Evolutionary conservation across 2,888 invertebrate genomes (phyloP), one percentile per base, ranked within the genome.

Genomic region (Anagyrus pseudococci): DNA sequence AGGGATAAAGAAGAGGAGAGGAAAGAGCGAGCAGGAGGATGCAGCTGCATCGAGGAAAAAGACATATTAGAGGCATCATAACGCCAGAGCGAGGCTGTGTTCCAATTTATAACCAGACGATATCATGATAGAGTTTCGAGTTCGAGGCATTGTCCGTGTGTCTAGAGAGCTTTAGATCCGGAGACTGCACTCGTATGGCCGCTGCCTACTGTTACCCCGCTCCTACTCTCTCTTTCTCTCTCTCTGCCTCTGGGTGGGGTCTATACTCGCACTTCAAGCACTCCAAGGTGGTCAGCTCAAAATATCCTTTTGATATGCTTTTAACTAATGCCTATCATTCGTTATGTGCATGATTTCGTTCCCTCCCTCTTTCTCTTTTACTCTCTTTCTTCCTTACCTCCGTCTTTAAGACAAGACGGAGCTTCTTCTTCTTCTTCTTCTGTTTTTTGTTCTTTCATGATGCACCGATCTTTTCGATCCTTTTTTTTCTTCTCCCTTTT

Each of bases 1-100:
- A 20, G 29, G n/a, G 40, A 15, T 10, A 23, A 19, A 10, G 56
- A 29, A 23, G 13, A 41, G 8, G 26, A 10, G 29, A 20, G 52
- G 26, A 46, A n/a, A 25, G 22, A 8, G 33, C 13, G 33, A 15
- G 33, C 2, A 8, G n/a, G n/a, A n/a, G n/a, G n/a, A n/a, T n/a
- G n/a, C n/a, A n/a, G n/a, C n/a, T n/a, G 22, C 22, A 64, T 64
- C 50, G 48, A 47, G 56, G 76, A 78, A 78, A 80, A 80, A 78
- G 80, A 80, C 79, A 79, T 80, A 80, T 80, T 80, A 80, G 80
- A 79, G 77, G 77, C 78, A 80, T 80, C 80, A 80, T 80, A 80
- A 80, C 78, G 80, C 79, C 80, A 77, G 76, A 70, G 67, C 74
- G 75, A 77, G 75, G 75, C 77, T 79, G 76, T 80, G 80, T 80